Conservation (phyloP, 2,797 vertebrate genomes). For the Gila robusta region DNA sequence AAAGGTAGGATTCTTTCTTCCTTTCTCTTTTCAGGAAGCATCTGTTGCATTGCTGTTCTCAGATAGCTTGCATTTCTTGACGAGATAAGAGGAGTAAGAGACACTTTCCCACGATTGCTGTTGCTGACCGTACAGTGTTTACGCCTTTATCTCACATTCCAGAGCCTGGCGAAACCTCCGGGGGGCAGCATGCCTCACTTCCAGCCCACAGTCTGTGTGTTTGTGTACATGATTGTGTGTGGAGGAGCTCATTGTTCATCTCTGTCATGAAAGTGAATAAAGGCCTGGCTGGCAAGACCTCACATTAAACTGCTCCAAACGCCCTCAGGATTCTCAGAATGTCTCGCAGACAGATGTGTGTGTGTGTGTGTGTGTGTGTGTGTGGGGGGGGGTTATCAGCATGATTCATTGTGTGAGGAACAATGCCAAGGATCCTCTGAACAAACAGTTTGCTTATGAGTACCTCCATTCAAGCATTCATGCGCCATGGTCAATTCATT, state of each 20-base stretch:
- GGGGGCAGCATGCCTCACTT: constrained; percentile 51
- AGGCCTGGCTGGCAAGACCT: constrained; percentile 47
- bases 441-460: constrained; percentile 38
- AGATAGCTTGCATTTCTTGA: constrained; percentile 54
- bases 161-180: constrained; percentile 39
- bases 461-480: constrained; percentile 29
- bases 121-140: constrained; percentile 26
- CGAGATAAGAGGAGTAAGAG: constrained; percentile 56
- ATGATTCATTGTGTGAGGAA: constrained; percentile 34
- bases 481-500: constrained; percentile 36
- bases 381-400: constrained; percentile 52
- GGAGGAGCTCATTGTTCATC: constrained; percentile 70
- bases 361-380: no score
- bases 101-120: constrained; percentile 62
- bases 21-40: constrained; percentile 4
- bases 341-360: constrained; percentile 61
- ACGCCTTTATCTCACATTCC: constrained; percentile 38
- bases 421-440: constrained; percentile 45
- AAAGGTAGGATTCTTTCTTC: not conserved
- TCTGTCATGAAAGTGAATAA: constrained; percentile 46
- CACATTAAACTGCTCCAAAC: constrained; percentile 54
- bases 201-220: constrained; percentile 53
- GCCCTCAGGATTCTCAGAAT: constrained; percentile 65
- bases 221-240: constrained; percentile 48
- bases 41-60: constrained; percentile 31